A percentile compares a stretch with the other conserved stretches of the same genome.
Evolutionary conservation across 2,113 vertebrate genomes (phyloP).

Genomic region (Myotis yumanensis): DNA sequence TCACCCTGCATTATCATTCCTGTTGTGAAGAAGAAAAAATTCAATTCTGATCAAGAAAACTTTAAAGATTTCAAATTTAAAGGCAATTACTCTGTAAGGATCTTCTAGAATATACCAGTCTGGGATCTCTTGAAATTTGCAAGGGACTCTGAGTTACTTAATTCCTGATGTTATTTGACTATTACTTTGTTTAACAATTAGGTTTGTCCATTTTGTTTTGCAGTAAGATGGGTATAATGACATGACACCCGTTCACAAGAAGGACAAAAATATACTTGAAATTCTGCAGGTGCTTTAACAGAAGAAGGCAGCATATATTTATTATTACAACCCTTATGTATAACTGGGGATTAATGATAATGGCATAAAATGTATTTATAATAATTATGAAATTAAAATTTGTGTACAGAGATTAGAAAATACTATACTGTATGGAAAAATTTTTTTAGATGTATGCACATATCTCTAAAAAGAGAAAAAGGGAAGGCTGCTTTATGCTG

Average conservation of each 20-base stretch:
- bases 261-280: background rate
- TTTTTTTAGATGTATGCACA: background rate
- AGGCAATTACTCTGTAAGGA: background rate
- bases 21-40: background rate
- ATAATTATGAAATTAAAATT: background rate
- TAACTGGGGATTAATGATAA: background rate
- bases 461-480: background rate
- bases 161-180: background rate
- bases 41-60: background rate
- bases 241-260: background rate
- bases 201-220: background rate
- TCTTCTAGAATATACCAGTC: background rate
- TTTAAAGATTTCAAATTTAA: constrained; percentile 16
- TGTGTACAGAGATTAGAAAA: background rate
- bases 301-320: background rate
- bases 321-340: background rate
- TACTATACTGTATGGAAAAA: background rate
- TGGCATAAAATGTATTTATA: background rate
- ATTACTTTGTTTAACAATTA: background rate
- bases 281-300: background rate
- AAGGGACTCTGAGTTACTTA: background rate
- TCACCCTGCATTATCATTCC: background rate
- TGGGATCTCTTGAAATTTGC: background rate
- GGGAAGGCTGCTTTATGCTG: background rate
- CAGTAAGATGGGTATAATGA: background rate